phyloP scores from a whole-genome alignment of 1,140 invertebrate species.

The Zaprionus capensis region DNA sequence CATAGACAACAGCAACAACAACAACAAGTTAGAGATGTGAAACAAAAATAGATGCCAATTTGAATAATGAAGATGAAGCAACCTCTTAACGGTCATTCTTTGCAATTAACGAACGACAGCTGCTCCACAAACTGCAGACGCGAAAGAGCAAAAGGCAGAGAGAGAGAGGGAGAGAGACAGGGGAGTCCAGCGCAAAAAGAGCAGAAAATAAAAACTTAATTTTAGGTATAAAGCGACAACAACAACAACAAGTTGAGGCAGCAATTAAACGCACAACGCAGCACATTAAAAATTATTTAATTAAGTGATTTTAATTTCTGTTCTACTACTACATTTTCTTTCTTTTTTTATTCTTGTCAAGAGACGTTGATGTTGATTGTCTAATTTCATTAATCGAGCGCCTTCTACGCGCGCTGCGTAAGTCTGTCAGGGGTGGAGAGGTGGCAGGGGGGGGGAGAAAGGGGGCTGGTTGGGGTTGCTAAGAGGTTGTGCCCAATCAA shows the following conservation, averaged over 20 bases:
- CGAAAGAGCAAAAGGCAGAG: conserved; percentile 10
- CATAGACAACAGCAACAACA: conserved; percentile 21
- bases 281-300: conserved; percentile 81
- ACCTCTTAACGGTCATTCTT: conserved; percentile 59
- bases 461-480: conserved; percentile 13
- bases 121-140: conserved; percentile 49
- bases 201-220: conserved; percentile 22
- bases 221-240: conserved; percentile 22
- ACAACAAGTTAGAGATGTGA: conserved; percentile 6
- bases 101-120: conserved; percentile 72
- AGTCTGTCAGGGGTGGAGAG: background rate
- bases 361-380: conserved; percentile 68
- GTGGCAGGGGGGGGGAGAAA: background rate
- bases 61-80: conserved; percentile 48
- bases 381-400: conserved; percentile 78
- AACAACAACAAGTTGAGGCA: conserved; percentile 12
- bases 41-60: conserved; percentile 48
- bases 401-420: conserved; percentile 2
- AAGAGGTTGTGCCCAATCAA: conserved; percentile 61
- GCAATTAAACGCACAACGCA: conserved; percentile 52
- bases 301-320: conserved; percentile 78
- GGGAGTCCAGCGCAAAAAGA: background rate
- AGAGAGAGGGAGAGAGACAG: background rate
- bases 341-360: conserved; percentile 39
- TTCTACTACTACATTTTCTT: conserved; percentile 33